Evolutionary conservation across 2,797 vertebrate genomes (phyloP).

Genomic region (Rhodeus uyekii): DNA sequence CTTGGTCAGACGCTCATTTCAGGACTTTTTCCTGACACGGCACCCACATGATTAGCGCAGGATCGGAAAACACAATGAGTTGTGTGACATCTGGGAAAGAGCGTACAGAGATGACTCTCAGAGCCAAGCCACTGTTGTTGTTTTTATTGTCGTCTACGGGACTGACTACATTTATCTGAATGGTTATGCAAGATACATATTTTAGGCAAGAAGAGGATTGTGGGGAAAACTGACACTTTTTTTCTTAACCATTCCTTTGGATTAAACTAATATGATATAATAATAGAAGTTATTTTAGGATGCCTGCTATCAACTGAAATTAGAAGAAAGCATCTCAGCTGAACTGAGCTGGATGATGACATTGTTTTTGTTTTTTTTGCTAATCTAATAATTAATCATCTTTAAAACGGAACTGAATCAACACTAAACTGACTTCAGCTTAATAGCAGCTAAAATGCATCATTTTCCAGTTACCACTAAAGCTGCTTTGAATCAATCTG

Average conservation of each 20-base stretch:
- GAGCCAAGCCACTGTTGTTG: conserved; percentile 9
- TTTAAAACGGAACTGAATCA: no score
- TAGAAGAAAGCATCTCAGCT: not conserved
- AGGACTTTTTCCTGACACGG: conserved; percentile 51
- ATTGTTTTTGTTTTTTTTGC: no score
- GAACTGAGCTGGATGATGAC: no score
- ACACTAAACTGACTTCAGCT: no score
- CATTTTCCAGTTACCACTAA: no score
- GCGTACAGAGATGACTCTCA: not conserved
- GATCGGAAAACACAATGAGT: conserved; percentile 37
- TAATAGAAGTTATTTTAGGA: not conserved
- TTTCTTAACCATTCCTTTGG: not conserved
- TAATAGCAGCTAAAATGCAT: no score
- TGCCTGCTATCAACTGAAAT: not conserved
- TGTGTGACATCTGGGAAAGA: conserved; percentile 48
- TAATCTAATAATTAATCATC: no score
- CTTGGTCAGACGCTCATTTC: conserved; percentile 48
- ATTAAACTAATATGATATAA: not conserved
- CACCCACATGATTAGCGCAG: conserved; percentile 53
- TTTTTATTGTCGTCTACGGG: conserved; percentile 17
- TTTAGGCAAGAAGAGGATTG: not conserved
- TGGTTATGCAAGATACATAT: conserved; percentile 1
- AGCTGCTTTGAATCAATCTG: no score
- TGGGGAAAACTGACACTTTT: not conserved
- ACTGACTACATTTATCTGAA: conserved; percentile 14